phyloP scores from a whole-genome alignment of 2,113 vertebrate genomes.

The Grantiella picta region DNA sequence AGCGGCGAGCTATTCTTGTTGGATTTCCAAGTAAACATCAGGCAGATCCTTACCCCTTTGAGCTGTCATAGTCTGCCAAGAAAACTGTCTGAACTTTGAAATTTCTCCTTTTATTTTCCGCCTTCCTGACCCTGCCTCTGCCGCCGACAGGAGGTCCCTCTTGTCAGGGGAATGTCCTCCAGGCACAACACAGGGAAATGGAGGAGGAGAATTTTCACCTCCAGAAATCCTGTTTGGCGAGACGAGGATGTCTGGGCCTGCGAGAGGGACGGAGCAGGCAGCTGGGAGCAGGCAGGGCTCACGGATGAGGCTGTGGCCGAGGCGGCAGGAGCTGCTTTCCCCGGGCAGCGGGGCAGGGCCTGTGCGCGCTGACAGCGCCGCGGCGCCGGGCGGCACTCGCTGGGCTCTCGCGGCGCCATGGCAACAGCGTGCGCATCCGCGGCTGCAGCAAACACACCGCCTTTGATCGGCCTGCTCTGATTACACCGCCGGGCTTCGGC shows the following conservation, averaged over 20 bases:
- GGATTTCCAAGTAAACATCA: conserved; percentile 6
- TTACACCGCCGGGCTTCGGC: neutral
- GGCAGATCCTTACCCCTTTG: neutral
- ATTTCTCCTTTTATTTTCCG: conserved; percentile 18
- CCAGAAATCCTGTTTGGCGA: conserved; percentile 1
- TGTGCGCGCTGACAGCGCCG: fast-evolving
- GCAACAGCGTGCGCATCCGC: neutral
- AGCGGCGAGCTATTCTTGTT: neutral
- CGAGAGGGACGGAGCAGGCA: neutral
- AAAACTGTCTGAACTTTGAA: conserved; percentile 13
- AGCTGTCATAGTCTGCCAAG: neutral
- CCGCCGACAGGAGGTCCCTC: neutral
- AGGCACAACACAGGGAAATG: neutral
- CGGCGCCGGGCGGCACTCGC: neutral
- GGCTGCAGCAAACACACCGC: neutral
- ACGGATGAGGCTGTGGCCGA: fast-evolving
- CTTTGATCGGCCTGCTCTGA: neutral
- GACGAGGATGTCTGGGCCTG: neutral
- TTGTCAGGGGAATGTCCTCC: neutral
- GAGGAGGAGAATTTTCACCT: neutral
- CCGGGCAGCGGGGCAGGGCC: neutral
- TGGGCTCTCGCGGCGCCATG: conserved; percentile 16
- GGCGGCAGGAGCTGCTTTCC: neutral
- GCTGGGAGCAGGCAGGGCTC: neutral
- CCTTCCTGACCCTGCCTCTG: neutral